Conservation (phyloP, 2,113 vertebrate genomes). For the Lophochroa leadbeateri region DNA sequence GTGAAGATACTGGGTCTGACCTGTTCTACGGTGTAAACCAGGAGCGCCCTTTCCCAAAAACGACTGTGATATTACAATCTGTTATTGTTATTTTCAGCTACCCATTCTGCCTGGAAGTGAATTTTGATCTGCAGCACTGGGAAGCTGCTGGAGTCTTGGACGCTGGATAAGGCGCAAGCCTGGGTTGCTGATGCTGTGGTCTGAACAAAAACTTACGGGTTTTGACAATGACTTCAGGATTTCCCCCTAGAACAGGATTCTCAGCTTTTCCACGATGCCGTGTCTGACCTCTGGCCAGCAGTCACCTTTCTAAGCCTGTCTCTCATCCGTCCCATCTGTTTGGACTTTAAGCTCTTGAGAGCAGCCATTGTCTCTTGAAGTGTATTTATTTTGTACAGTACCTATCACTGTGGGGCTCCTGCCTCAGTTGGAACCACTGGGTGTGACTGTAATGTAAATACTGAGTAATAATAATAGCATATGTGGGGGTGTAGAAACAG, state of each 20-base stretch:
- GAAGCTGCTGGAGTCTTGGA: not conserved
- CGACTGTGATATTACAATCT: not conserved
- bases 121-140: not conserved
- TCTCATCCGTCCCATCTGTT: conserved; percentile 17
- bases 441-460: conserved; percentile 69
- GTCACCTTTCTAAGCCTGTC: not conserved
- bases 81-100: conserved; percentile 19
- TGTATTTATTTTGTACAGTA: conserved; percentile 51
- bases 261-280: not conserved
- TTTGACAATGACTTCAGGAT: not conserved
- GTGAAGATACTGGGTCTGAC: not conserved
- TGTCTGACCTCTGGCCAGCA: not conserved
- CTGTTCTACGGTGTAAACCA: not conserved
- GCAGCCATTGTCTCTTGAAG: conserved; percentile 24
- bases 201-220: not conserved
- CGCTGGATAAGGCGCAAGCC: not conserved
- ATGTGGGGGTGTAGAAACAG: conserved; percentile 67
- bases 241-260: not conserved
- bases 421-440: conserved; percentile 54
- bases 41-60: conserved; percentile 3
- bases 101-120: not conserved
- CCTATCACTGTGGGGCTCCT: conserved; percentile 25
- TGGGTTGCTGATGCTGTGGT: not conserved
- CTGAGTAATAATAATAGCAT: conserved; percentile 69
- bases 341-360: conserved; percentile 15